phyloP scores from a whole-genome alignment of 1,140 invertebrate genomes.

The Conus betulinus region DNA sequence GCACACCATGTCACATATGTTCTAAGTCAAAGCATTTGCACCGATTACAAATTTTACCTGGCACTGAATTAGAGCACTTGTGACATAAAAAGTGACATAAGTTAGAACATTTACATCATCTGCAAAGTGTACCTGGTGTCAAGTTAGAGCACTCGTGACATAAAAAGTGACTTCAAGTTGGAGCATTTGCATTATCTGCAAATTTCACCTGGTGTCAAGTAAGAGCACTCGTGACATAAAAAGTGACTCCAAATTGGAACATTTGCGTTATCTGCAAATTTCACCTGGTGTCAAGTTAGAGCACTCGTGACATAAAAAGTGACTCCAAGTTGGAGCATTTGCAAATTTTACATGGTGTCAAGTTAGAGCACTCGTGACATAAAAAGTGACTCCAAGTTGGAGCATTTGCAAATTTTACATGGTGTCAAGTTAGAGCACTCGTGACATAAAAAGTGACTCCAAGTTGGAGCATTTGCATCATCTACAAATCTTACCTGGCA shows the following conservation, averaged over 20 bases:
- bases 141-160: slow-evolving; percentile 8
- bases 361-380: not conserved
- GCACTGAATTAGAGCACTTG: not conserved
- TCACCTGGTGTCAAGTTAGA: too few relatives aligned
- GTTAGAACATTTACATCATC: too few relatives aligned
- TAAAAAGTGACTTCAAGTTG: not conserved
- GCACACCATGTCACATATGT: not conserved
- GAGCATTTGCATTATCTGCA: too few relatives aligned
- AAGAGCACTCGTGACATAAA: not conserved
- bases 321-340: not conserved
- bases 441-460: too few relatives aligned
- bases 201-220: not conserved
- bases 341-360: not conserved
- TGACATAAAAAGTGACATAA: not conserved
- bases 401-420: too few relatives aligned
- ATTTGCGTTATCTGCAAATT: too few relatives aligned
- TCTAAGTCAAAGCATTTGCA: too few relatives aligned
- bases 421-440: too few relatives aligned
- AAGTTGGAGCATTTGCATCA: not conserved
- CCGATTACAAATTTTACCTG: too few relatives aligned
- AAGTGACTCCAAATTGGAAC: too few relatives aligned
- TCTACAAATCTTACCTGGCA: not conserved
- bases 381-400: not conserved
- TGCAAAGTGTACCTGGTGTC: not conserved
- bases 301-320: too few relatives aligned